phyloP scores from a whole-genome alignment of 1,140 invertebrate genomes.

The Nixonia krombeini region DNA sequence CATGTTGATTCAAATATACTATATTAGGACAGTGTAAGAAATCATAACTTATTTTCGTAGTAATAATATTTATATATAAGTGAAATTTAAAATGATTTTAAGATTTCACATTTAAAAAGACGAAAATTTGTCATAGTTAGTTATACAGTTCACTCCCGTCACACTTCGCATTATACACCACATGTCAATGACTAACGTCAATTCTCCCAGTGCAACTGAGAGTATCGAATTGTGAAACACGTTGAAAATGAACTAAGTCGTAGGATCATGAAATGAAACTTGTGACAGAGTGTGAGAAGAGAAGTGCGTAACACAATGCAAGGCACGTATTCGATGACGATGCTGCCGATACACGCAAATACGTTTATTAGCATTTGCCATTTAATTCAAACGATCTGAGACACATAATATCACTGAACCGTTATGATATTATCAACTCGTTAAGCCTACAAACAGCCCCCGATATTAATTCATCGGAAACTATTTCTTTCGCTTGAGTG shows the following conservation, averaged over 20 bases:
- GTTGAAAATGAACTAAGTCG: not conserved
- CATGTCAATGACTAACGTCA: not conserved
- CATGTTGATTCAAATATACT: no score
- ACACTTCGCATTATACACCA: not conserved
- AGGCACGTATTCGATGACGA: conserved; percentile 23
- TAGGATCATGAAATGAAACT: conserved; percentile 3
- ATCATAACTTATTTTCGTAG: no score
- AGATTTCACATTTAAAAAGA: not conserved
- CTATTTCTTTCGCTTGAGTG: no score
- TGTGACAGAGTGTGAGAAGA: not conserved
- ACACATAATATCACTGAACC: conserved; percentile 21
- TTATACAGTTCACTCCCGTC: not conserved
- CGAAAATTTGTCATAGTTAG: not conserved
- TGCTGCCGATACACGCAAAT: conserved; percentile 25
- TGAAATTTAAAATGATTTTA: no score
- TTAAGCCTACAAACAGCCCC: no score
- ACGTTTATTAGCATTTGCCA: conserved; percentile 33
- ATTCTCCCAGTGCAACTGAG: not conserved
- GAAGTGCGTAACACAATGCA: conserved; percentile 14
- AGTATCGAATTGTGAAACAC: not conserved
- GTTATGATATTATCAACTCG: conserved; percentile 31
- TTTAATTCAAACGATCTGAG: conserved; percentile 34
- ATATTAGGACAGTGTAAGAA: no score
- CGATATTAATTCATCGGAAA: no score
- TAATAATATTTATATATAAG: no score